Evolutionary conservation across 37 sponge, comb jelly and placozoan genomes (phyloP), one percentile per base, ranked within the genome.

Genomic region (Theonella swinhoei): DNA sequence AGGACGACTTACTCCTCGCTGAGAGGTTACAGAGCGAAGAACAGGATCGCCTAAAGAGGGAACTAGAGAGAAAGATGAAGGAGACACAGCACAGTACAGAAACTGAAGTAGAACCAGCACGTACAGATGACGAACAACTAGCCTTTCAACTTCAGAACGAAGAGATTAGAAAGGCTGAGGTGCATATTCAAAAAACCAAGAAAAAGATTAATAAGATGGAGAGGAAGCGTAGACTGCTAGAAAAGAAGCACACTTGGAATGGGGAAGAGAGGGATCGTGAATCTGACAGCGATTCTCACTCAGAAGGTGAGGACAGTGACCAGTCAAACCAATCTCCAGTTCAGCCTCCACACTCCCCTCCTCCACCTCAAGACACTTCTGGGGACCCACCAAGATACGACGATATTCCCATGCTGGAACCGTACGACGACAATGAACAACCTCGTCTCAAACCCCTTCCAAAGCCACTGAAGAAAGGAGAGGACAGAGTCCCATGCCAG

Each of bases 401-500:
- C 54, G 54, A 47, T 47, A 17, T 17, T 14, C 11, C 14, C 54
- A 47, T 7, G 14, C 14, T 47, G 54, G 54, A 47, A 47, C 54
- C 11, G 54, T 17, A 47, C 54, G 54, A 47, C 88, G 78, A 62
- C 60, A 79, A 86, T 22, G 22, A 70, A 26, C 20, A 66, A 66
- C 68, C 38, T 3, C 37, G 37, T 37, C 72, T 32, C 38, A 30
- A 19, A 70, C 35, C 72, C 33, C 22, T 32, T 33, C 35, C 33
- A 70, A 28, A 33, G 35, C 8, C 72, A 28, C 33, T 33, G 23
- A 7, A 7, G 14, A 7, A 47, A 14, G 40, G 19, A 0, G 64
- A 14, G 39, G 77, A 61, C 25, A 41, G 69, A 32, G 41, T 81
- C 20, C 88, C 88, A 0, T 88, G 82, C 29, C 79, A 88, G 59